Evolutionary conservation across 2,113 vertebrate species (phyloP), one percentile per base, ranked within the genome.

Genomic region (Phyllostomus hastatus): DNA sequence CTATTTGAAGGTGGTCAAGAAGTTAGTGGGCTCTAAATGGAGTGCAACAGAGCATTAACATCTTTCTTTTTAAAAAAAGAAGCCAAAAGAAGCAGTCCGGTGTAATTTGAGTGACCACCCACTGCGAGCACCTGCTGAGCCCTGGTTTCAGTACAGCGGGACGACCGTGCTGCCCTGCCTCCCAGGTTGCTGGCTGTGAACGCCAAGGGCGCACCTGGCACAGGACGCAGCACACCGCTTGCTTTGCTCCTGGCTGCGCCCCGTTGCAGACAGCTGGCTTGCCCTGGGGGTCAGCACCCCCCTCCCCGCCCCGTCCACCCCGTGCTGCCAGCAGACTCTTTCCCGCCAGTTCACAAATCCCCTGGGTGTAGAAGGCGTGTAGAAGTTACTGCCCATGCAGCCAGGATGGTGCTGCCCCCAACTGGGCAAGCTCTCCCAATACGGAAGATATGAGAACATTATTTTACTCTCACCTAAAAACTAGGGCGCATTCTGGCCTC

Each of bases 1-100:
- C 31, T 89, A 64, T 87, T 93, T 83, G 79, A 93, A 80, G 48
- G 35, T 41, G 64, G 69, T 91, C 80, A 95, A 38, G 75, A 93
- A 66, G 75, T 95, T 75, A 76, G 52, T 54, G 52, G 46, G 33
- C 54, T 86, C 82, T 33, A 88, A 85, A 88, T 79, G 81, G 85
- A 91, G 35, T 78, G 73, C 92, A 94, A 86, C 17, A 35, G 88
- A 95, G 17, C 76, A 80, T 61, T 87, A 16, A 70, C 41, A 84
- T 75, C 35, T 80, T 52, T 70, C 93, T 70, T 72, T 41, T 26
- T 64, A 41, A 41, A 41, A 41, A 41, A 41, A 41, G 16, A 64
- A 24, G 33, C 48, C 48, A 41, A 41, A 43, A 43, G 43, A 43
- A 43, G 43, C 43, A 87, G 41, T 61, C 76, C 14, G 48, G 76